phyloP scores from a whole-genome alignment of 2,113 vertebrate genomes.

The Dendropsophus ebraccatus region DNA sequence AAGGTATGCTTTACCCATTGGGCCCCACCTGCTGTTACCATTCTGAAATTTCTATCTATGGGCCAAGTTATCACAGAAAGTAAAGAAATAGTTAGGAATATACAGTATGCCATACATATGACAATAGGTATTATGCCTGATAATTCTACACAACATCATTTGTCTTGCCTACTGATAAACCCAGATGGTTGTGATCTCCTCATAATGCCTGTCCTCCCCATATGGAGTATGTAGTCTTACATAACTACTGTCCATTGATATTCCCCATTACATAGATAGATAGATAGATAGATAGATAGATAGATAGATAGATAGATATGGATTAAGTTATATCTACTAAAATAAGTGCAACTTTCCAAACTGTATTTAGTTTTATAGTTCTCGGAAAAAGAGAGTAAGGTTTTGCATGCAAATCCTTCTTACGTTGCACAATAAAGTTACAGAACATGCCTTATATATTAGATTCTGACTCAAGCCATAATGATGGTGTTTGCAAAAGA shows the following conservation, averaged over 20 bases:
- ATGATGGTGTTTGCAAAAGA: slow-evolving; percentile 74
- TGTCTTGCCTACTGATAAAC: background rate
- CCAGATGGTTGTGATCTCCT: background rate
- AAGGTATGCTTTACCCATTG: too few species aligned
- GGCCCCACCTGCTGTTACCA: background rate
- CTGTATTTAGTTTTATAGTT: background rate
- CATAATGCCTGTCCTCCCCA: background rate
- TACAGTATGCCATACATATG: background rate
- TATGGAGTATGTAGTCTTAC: background rate
- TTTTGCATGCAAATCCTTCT: background rate
- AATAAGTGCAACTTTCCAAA: background rate
- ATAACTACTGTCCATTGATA: background rate
- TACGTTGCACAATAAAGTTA: background rate
- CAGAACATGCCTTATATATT: background rate
- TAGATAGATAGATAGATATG: too few species aligned
- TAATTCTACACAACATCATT: background rate
- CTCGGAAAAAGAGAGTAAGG: background rate
- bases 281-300: too few species aligned
- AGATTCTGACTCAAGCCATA: slow-evolving; percentile 65
- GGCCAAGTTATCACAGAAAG: background rate
- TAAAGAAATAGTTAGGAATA: background rate
- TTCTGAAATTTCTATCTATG: background rate
- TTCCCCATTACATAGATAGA: background rate
- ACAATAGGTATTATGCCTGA: background rate
- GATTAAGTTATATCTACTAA: too few species aligned